phyloP scores from a whole-genome alignment of 1,140 invertebrate species.

The Drosophila tani region DNA sequence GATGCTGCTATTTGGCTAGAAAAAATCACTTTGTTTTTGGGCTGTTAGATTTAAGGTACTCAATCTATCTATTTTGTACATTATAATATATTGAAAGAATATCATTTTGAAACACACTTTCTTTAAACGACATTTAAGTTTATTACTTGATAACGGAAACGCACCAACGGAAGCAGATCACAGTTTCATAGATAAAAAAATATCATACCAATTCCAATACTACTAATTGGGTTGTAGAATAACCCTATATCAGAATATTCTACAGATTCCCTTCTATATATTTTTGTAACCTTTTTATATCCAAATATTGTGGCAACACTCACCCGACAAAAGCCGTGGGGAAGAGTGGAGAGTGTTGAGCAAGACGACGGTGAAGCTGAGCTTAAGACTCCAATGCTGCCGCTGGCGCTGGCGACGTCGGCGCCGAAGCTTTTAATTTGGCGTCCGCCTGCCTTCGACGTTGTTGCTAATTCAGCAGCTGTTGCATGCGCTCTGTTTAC shows the following conservation, averaged over 20 bases:
- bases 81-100: no score
- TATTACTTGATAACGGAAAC: neutral
- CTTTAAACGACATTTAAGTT: neutral
- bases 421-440: conserved; percentile 41
- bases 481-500: conserved; percentile 56
- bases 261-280: neutral
- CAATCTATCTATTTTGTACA: no score
- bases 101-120: neutral
- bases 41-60: neutral
- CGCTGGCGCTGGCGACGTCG: conserved; percentile 18
- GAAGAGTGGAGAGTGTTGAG: neutral
- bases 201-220: neutral
- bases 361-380: conserved; percentile 22
- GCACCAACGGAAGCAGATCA: neutral
- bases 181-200: no score
- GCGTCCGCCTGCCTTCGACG: conserved; percentile 8
- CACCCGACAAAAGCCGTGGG: conserved; percentile 24
- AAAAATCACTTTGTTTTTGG: neutral
- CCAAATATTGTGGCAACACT: conserved; percentile 9
- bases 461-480: conserved; percentile 53
- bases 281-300: neutral
- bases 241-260: no score
- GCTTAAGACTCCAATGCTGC: conserved; percentile 49
- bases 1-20: neutral
- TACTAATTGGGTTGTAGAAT: no score